Evolutionary conservation across 2,888 invertebrate genomes (phyloP).

Genomic region (Sarcophaga carnaria): DNA sequence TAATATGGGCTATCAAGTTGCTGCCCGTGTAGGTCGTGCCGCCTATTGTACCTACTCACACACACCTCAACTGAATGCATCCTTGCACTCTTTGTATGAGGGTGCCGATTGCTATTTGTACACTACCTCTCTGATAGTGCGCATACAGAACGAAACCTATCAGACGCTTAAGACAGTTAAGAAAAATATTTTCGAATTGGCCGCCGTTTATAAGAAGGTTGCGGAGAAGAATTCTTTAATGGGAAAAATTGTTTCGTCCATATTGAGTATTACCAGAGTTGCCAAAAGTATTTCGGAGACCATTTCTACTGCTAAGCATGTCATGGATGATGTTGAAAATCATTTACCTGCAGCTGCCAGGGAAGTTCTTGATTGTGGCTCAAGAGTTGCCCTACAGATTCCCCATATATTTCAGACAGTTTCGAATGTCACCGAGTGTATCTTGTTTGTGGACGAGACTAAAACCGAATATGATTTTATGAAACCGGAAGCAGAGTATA

Average conservation of each 20-base stretch:
- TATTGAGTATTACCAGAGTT: slow-evolving; percentile 74
- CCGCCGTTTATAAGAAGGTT: slow-evolving; percentile 76
- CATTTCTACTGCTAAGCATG: slow-evolving; percentile 73
- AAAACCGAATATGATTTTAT: slow-evolving; percentile 73
- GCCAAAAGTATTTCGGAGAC: slow-evolving; percentile 72
- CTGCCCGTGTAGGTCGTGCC: slow-evolving; percentile 72
- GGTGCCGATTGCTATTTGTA: slow-evolving; percentile 76
- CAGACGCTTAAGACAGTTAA: slow-evolving; percentile 73
- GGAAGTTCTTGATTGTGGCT: slow-evolving; percentile 70
- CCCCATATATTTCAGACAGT: slow-evolving; percentile 75
- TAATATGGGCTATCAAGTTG: slow-evolving; percentile 69
- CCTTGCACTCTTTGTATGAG: slow-evolving; percentile 73
- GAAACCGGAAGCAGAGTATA: slow-evolving; percentile 71
- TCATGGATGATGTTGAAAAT: slow-evolving; percentile 71
- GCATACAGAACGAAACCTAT: slow-evolving; percentile 74
- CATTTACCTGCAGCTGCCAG: slow-evolving; percentile 73
- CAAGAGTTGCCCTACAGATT: slow-evolving; percentile 71
- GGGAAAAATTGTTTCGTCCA: slow-evolving; percentile 75
- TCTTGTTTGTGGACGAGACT: slow-evolving; percentile 71
- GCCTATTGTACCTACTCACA: slow-evolving; percentile 77
- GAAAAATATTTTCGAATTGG: slow-evolving; percentile 72
- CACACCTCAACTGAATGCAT: slow-evolving; percentile 75
- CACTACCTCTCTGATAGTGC: slow-evolving; percentile 71
- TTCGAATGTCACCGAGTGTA: slow-evolving; percentile 74
- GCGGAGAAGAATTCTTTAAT: slow-evolving; percentile 73